A percentile compares a stretch with the other conserved stretches of the same genome.
These are phyloP conservation scores for Ormyrus nitidulus DNA, from an alignment of 2,888 invertebrate genomes.

Conservation along the genomic window DNA sequence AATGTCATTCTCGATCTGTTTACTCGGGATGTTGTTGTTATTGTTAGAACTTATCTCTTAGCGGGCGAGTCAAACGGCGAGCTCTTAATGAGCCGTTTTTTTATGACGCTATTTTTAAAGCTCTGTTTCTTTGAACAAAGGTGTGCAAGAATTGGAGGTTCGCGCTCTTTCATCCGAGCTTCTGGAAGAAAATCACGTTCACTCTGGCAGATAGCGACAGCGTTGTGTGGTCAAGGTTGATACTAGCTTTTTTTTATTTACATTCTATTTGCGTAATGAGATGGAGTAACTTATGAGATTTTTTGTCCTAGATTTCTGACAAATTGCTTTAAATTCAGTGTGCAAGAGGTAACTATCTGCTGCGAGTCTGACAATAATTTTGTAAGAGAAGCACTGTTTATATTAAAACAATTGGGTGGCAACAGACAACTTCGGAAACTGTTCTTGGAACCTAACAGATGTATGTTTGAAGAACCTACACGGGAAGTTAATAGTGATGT, in stretches of 20 bases:
- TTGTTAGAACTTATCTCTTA: not conserved
- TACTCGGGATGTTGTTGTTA: slow-evolving; percentile 31
- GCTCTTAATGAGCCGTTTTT: not conserved
- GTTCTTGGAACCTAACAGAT: slow-evolving; percentile 71
- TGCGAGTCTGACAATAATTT: slow-evolving; percentile 71
- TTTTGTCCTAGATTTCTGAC: slow-evolving; percentile 67
- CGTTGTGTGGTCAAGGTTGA: slow-evolving; percentile 70
- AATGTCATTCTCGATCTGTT: slow-evolving; percentile 52
- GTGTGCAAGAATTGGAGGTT: slow-evolving; percentile 79
- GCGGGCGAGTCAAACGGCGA: too few relatives aligned
- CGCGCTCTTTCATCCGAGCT: slow-evolving; percentile 75
- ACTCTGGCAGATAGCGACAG: slow-evolving; percentile 71
- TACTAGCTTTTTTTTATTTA: slow-evolving; percentile 26
- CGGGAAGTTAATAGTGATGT: slow-evolving; percentile 53
- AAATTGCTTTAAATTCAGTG: slow-evolving; percentile 73
- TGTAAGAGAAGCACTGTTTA: slow-evolving; percentile 67
- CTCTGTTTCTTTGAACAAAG: slow-evolving; percentile 58
- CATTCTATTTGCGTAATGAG: not conserved
- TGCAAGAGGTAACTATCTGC: slow-evolving; percentile 73
- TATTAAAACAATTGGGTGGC: slow-evolving; percentile 70
- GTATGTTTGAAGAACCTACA: slow-evolving; percentile 66
- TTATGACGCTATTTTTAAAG: slow-evolving; percentile 3
- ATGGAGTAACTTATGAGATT: not conserved
- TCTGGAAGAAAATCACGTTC: slow-evolving; percentile 75
- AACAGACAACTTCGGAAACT: slow-evolving; percentile 73